A percentile compares a stretch with the other conserved stretches of the same genome.
Conservation (phyloP, 2,113 vertebrate genomes). For the Apteryx owenii region DNA sequence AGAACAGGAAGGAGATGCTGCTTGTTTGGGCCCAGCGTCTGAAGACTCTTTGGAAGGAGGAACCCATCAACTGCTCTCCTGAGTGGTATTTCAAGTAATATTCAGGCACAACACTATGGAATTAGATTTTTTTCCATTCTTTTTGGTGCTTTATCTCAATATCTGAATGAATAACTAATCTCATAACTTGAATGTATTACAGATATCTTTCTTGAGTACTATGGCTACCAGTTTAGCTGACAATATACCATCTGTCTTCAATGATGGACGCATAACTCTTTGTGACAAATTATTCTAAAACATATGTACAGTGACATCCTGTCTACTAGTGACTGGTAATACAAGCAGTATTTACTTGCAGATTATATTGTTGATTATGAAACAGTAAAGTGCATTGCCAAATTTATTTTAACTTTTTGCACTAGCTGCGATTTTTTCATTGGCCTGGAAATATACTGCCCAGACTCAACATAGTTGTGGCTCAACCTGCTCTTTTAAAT, state of each 20-base stretch:
- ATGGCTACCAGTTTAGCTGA: neutral
- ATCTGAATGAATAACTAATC: neutral
- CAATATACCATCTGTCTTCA: neutral
- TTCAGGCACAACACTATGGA: neutral
- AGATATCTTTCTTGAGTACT: neutral
- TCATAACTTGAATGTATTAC: neutral
- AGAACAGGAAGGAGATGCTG: slow-evolving; percentile 70
- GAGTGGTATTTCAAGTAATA: slow-evolving; percentile 74
- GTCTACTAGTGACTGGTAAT: neutral
- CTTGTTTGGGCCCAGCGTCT: slow-evolving; percentile 72
- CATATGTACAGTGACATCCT: neutral
- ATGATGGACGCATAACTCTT: neutral
- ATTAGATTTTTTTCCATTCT: neutral
- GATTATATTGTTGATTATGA: neutral
- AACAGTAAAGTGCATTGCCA: neutral
- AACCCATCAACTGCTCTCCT: slow-evolving; percentile 73
- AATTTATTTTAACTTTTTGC: neutral
- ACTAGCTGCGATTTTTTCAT: neutral
- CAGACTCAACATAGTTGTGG: neutral
- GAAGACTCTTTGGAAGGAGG: slow-evolving; percentile 75
- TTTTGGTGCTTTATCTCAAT: neutral
- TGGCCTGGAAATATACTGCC: neutral
- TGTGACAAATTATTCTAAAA: neutral
- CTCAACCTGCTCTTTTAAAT: neutral
- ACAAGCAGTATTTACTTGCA: neutral